A percentile compares a stretch with the other conserved stretches of the same genome.
phyloP scores from a whole-genome alignment of 2,888 invertebrate genomes.

The Meloe dianella region DNA sequence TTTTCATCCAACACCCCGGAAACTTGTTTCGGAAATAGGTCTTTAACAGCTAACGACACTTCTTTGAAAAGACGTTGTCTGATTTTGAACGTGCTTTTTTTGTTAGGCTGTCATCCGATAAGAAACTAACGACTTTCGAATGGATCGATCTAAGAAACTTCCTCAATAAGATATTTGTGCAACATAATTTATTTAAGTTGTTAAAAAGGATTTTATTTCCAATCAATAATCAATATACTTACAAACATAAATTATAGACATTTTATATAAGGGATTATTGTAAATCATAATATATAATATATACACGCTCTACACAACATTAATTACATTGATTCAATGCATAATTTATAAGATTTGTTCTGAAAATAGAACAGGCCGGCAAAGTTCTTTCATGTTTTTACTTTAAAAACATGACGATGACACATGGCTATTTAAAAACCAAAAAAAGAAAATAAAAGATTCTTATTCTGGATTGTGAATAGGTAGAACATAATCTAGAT shows the following conservation, averaged over 20 bases:
- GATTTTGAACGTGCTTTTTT: conserved; percentile 21
- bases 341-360: conserved; percentile 4
- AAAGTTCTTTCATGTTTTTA: conserved; percentile 9
- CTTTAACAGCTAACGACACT: conserved; percentile 54
- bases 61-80: conserved; percentile 38
- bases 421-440: conserved; percentile 8
- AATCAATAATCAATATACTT: conserved; percentile 1
- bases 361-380: conserved; percentile 12
- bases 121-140: background rate
- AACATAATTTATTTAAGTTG: background rate
- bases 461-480: background rate
- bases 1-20: conserved; percentile 44
- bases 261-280: conserved; percentile 6
- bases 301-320: background rate
- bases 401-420: conserved; percentile 10
- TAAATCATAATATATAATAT: conserved; percentile 6
- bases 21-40: conserved; percentile 57
- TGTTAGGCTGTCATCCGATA: conserved; percentile 8
- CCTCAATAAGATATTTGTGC: background rate
- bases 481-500: background rate
- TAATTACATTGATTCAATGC: conserved; percentile 8
- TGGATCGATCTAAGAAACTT: background rate
- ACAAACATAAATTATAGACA: background rate
- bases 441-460: background rate
- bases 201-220: background rate